Conservation (phyloP, 1,140 invertebrate genomes). For the Colletes gigas region DNA sequence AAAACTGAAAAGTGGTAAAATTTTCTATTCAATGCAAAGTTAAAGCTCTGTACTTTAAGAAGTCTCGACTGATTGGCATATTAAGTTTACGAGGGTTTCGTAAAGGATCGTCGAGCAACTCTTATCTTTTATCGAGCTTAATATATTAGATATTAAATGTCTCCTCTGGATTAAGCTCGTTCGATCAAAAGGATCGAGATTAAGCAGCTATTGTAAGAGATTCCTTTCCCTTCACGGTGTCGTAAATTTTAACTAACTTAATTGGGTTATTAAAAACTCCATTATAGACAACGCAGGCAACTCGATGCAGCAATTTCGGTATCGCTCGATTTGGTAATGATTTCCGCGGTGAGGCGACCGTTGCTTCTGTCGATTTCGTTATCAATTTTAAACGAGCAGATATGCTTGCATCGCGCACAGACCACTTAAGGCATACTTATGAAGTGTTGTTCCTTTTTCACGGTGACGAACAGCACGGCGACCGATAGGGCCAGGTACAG, state of each 20-base stretch:
- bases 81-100: too few relatives aligned
- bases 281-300: background rate
- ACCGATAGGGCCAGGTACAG: conserved; percentile 25
- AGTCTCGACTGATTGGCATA: too few relatives aligned
- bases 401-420: background rate
- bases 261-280: background rate
- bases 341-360: background rate
- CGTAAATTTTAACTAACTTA: background rate
- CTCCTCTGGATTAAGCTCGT: background rate
- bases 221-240: background rate
- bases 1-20: too few relatives aligned
- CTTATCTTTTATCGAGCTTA: background rate
- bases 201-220: background rate
- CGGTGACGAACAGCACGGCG: conserved; percentile 1
- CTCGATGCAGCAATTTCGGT: background rate
- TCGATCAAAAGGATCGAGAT: background rate
- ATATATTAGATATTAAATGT: background rate
- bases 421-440: conserved; percentile 41
- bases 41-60: too few relatives aligned
- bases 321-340: background rate
- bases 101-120: too few relatives aligned
- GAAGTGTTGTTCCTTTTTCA: conserved; percentile 24
- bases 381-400: conserved; percentile 4
- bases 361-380: conserved; percentile 7
- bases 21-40: too few relatives aligned